A percentile compares a stretch with the other conserved stretches of the same genome.
Conservation (phyloP, 92 coral and sea anemone species). For the Scolanthus callimorphus region DNA sequence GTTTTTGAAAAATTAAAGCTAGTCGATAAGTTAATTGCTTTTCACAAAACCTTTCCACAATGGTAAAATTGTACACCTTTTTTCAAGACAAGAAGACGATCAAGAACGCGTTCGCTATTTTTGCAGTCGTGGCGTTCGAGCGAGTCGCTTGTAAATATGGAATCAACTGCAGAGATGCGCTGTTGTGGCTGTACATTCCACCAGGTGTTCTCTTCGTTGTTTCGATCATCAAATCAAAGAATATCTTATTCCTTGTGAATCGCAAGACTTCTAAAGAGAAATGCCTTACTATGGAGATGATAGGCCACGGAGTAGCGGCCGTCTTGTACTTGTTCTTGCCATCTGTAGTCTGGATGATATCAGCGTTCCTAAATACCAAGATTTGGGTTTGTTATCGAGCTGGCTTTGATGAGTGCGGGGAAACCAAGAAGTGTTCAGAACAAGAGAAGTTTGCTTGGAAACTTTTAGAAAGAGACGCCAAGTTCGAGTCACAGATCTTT, state of each 20-base stretch:
- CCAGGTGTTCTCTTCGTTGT: slow-evolving; percentile 27
- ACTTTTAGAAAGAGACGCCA: slow-evolving; percentile 9
- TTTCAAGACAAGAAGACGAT: slow-evolving; percentile 44
- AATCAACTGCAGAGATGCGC: slow-evolving; percentile 29
- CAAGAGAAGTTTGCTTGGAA: slow-evolving; percentile 18
- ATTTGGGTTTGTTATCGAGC: slow-evolving; percentile 47
- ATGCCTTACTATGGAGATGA: slow-evolving; percentile 18
- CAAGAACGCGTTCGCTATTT: slow-evolving; percentile 36
- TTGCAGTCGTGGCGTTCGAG: slow-evolving; percentile 35
- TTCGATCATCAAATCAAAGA: slow-evolving; percentile 28
- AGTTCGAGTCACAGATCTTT: slow-evolving; percentile 38
- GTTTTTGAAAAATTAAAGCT: not conserved
- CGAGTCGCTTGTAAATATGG: slow-evolving; percentile 36
- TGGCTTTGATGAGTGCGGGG: slow-evolving; percentile 38
- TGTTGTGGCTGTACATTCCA: slow-evolving; percentile 28
- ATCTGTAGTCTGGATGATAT: slow-evolving; percentile 34
- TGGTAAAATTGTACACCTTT: slow-evolving; percentile 31
- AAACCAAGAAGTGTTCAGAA: slow-evolving; percentile 11
- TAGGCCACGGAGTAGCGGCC: slow-evolving; percentile 22
- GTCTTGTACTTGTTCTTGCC: slow-evolving; percentile 34
- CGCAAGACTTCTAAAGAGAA: slow-evolving; percentile 19
- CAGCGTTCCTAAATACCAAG: slow-evolving; percentile 45
- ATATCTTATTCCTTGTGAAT: slow-evolving; percentile 17
- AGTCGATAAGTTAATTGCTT: not conserved
- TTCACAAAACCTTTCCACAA: not conserved